phyloP scores from a whole-genome alignment of 2,797 vertebrate genomes.

The Cynodonichthys magdalenae region DNA sequence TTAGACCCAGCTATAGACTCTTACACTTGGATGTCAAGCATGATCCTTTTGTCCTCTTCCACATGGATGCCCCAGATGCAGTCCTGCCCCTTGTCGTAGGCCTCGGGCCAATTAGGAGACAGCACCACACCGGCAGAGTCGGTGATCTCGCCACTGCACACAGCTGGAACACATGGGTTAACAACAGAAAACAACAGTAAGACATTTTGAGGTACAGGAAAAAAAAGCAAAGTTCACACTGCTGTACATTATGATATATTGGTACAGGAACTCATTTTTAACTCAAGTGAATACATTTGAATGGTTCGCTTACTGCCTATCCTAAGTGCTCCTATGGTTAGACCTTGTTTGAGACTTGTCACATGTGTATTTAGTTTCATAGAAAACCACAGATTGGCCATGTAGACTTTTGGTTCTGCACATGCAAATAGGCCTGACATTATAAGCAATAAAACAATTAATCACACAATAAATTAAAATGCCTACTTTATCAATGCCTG shows the following conservation, averaged over 20 bases:
- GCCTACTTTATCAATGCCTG: too few relatives aligned
- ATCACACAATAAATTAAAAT: too few relatives aligned
- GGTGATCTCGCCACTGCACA: slow-evolving; percentile 96
- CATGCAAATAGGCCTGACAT: too few relatives aligned
- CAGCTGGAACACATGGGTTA: slow-evolving; percentile 80
- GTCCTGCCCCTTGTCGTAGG: slow-evolving; percentile 96
- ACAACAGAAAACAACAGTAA: slow-evolving; percentile 15
- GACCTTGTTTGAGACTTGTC: too few relatives aligned
- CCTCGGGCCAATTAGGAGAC: slow-evolving; percentile 98
- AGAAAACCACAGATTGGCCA: too few relatives aligned
- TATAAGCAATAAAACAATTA: too few relatives aligned
- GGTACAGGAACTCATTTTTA: neutral
- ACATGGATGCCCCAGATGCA: slow-evolving; percentile 98
- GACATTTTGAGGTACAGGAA: neutral
- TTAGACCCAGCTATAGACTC: slow-evolving; percentile 68
- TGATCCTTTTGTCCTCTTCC: slow-evolving; percentile 95
- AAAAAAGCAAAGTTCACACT: neutral
- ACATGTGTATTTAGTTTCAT: too few relatives aligned
- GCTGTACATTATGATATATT: neutral
- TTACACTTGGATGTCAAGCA: slow-evolving; percentile 95
- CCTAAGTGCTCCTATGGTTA: too few relatives aligned
- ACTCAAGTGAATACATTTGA: slow-evolving; percentile 2
- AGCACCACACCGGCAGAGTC: slow-evolving; percentile 92
- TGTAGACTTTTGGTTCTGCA: too few relatives aligned
- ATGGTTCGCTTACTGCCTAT: neutral